Evolutionary conservation across 2,113 vertebrate genomes (phyloP).

Genomic region (Lophius piscatorius): DNA sequence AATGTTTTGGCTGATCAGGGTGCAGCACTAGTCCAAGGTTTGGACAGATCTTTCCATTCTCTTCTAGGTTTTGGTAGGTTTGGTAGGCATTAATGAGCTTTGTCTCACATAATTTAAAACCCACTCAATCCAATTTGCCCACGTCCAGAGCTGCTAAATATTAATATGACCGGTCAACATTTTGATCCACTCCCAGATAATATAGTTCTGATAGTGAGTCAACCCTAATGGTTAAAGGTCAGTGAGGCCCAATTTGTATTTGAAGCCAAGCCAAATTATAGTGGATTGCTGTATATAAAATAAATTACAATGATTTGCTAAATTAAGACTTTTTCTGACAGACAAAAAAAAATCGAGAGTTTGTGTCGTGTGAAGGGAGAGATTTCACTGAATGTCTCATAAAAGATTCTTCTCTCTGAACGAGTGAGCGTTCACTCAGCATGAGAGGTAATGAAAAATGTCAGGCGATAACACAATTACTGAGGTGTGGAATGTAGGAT

Average conservation of each 20-base stretch:
- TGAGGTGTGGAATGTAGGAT: not conserved
- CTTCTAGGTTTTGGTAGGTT: too few species aligned
- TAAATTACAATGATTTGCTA: not conserved
- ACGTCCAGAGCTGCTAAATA: too few species aligned
- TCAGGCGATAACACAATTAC: not conserved
- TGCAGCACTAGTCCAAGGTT: too few species aligned
- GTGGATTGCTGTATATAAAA: too few species aligned
- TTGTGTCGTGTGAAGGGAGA: not conserved
- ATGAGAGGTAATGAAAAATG: slow-evolving; percentile 7
- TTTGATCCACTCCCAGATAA: too few species aligned
- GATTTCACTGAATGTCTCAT: not conserved
- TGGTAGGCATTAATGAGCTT: too few species aligned
- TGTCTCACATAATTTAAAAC: too few species aligned
- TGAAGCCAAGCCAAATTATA: not conserved
- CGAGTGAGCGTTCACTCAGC: slow-evolving; percentile 6
- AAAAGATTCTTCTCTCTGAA: slow-evolving; percentile 1
- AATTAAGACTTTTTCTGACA: not conserved
- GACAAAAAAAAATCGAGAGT: not conserved
- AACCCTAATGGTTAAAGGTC: slow-evolving; percentile 12
- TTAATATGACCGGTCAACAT: too few species aligned
- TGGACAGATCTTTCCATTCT: too few species aligned
- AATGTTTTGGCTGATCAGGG: too few species aligned
- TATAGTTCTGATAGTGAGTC: too few species aligned
- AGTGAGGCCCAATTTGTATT: slow-evolving; percentile 4
- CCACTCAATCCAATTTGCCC: too few species aligned